These are phyloP conservation scores for Lysandra bellargus DNA, from an alignment of 2,888 invertebrate species.

Conservation along the genomic window DNA sequence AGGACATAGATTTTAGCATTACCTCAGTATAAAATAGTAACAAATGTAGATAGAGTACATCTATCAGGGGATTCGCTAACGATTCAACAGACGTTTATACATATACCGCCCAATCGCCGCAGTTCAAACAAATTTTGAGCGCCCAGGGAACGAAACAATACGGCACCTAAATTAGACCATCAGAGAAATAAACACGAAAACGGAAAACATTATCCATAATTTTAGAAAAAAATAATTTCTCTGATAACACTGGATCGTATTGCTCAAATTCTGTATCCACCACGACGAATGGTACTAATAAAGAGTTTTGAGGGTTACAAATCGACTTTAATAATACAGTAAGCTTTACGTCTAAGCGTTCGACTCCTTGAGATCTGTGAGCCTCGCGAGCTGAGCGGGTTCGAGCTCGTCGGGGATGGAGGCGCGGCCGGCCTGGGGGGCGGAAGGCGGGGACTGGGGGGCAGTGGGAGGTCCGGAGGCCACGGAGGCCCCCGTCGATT, in stretches of 20 bases:
- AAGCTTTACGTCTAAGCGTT: slow-evolving; percentile 84
- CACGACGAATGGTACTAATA: not conserved
- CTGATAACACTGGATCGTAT: not conserved
- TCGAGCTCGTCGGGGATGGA: slow-evolving; percentile 94
- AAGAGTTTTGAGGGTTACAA: slow-evolving; percentile 19
- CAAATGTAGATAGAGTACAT: slow-evolving; percentile 33
- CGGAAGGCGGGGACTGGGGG: slow-evolving; percentile 82
- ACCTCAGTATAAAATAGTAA: slow-evolving; percentile 34
- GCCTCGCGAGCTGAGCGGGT: slow-evolving; percentile 91
- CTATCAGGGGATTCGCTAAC: slow-evolving; percentile 30
- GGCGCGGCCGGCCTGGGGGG: slow-evolving; percentile 88
- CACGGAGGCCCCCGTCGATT: slow-evolving; percentile 82
- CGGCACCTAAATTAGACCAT: not conserved
- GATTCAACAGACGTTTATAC: slow-evolving; percentile 30
- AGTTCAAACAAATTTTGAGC: not conserved
- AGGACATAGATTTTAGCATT: slow-evolving; percentile 34
- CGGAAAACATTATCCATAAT: not conserved
- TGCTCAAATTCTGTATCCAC: not conserved
- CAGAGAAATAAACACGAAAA: not conserved
- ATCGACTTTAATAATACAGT: slow-evolving; percentile 24
- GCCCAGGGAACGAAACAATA: not conserved
- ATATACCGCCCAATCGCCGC: slow-evolving; percentile 21
- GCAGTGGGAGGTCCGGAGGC: slow-evolving; percentile 79
- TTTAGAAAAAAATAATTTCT: slow-evolving; percentile 8
- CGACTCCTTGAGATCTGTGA: slow-evolving; percentile 94